Conservation (phyloP, 2,113 vertebrate species). For the Etia nguti region DNA sequence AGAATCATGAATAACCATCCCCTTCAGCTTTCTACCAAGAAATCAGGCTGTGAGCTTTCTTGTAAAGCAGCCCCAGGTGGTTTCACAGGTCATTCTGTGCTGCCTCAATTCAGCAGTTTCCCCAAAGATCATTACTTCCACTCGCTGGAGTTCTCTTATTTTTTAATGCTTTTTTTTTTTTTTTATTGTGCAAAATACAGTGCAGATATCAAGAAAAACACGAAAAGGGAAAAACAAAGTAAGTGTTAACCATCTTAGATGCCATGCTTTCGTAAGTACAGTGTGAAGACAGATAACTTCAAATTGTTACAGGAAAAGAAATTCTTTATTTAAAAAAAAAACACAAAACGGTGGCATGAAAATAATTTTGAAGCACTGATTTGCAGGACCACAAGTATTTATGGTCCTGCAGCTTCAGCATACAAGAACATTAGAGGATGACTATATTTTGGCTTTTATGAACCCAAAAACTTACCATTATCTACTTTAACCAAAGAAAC, state of each 20-base stretch:
- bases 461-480: not conserved
- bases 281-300: not conserved
- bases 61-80: not conserved
- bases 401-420: not conserved
- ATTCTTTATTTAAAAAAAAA: not conserved
- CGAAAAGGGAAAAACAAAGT: not conserved
- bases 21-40: not conserved
- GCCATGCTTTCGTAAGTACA: not conserved
- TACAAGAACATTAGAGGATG: not conserved
- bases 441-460: not conserved
- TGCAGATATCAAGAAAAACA: not conserved
- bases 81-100: not conserved
- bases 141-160: not conserved
- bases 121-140: not conserved
- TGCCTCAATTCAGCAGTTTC: not conserved
- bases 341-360: not conserved
- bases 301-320: not conserved
- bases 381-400: not conserved
- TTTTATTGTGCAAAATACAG: not conserved
- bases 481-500: not conserved
- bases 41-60: not conserved
- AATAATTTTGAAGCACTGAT: not conserved
- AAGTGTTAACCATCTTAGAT: not conserved
- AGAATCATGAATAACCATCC: not conserved
- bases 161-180: not conserved